phyloP scores from a whole-genome alignment of 2,888 invertebrate genomes.

The Caenorhabditis drosophilae region DNA sequence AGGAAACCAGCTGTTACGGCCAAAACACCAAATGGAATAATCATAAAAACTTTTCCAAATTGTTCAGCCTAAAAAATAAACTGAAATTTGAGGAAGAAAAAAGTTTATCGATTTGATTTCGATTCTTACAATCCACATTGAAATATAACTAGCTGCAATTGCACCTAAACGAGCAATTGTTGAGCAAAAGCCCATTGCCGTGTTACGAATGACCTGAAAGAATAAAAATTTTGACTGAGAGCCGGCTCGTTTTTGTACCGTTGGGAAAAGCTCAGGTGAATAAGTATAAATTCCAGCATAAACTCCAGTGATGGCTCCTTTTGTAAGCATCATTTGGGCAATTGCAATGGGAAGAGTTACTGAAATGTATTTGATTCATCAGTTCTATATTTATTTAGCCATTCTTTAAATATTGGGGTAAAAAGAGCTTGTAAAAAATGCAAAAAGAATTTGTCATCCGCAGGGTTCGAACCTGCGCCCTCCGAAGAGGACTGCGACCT shows the following conservation, averaged over 20 bases:
- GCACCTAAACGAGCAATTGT: constrained; percentile 86
- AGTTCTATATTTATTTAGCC: background rate
- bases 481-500: constrained; percentile 77
- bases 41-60: constrained; percentile 62
- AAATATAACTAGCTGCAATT: constrained; percentile 83
- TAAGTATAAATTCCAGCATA: constrained; percentile 87
- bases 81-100: background rate
- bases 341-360: constrained; percentile 42
- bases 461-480: constrained; percentile 57
- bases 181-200: constrained; percentile 84
- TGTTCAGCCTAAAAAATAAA: constrained; percentile 43
- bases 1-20: constrained; percentile 58
- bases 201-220: constrained; percentile 76
- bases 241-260: constrained; percentile 80
- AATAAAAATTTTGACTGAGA: no score
- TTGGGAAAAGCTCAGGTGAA: constrained; percentile 87
- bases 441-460: constrained; percentile 28
- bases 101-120: background rate
- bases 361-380: constrained; percentile 8
- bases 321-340: constrained; percentile 78
- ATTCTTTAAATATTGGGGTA: background rate
- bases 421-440: no score
- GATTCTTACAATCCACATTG: constrained; percentile 70
- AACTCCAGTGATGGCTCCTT: constrained; percentile 82
- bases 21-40: constrained; percentile 63